phyloP scores from a whole-genome alignment of 2,113 vertebrate genomes.

The Nyctibius bracteatus region DNA sequence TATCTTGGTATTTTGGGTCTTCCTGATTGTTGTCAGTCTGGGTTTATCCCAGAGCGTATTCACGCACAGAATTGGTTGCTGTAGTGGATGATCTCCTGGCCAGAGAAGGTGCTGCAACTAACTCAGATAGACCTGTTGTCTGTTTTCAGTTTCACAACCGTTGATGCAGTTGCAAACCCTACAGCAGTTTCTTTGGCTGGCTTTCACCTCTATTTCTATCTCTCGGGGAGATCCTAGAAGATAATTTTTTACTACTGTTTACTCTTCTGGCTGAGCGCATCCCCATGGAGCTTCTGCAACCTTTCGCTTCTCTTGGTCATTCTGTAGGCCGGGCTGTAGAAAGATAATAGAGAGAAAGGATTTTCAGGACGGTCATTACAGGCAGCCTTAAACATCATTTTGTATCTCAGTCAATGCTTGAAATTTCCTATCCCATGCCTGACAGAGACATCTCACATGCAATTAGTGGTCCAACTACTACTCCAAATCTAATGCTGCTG shows the following conservation, averaged over 20 bases:
- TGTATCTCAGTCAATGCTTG: background rate
- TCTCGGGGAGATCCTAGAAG: background rate
- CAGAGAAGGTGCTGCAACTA: background rate
- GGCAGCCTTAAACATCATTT: background rate
- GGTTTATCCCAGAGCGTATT: background rate
- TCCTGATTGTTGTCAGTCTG: background rate
- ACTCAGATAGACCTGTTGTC: background rate
- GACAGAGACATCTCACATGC: background rate
- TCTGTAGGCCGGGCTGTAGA: background rate
- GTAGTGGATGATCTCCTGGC: background rate
- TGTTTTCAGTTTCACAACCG: background rate
- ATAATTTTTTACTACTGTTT: background rate
- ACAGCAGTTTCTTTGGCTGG: background rate
- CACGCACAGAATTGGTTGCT: rapidly evolving
- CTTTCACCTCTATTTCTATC: background rate
- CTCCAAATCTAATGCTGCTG: background rate
- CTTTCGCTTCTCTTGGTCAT: background rate
- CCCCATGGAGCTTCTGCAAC: background rate
- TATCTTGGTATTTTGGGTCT: background rate
- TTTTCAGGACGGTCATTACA: background rate
- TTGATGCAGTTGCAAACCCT: background rate
- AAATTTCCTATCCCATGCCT: background rate
- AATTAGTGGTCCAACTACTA: background rate
- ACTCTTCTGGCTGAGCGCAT: background rate
- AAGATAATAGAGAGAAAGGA: background rate